phyloP scores from a whole-genome alignment of 2,888 invertebrate species.

The Kryphioiulus occultus region DNA sequence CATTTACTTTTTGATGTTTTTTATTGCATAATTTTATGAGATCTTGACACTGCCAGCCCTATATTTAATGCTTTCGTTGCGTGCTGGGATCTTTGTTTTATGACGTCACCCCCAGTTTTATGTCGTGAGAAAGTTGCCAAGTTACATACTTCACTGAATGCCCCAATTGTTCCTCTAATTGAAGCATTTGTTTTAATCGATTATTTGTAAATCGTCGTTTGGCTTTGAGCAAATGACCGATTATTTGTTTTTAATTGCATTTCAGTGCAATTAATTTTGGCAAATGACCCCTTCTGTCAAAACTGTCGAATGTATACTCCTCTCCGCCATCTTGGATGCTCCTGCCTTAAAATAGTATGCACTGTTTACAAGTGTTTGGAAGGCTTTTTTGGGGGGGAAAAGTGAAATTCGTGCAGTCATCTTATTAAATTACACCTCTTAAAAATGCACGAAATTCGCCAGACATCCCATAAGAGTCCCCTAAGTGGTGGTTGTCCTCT shows the following conservation, averaged over 20 bases:
- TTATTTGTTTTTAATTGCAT: not conserved
- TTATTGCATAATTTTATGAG: slow-evolving; percentile 26
- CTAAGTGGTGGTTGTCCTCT: not conserved
- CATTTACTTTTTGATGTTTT: not conserved
- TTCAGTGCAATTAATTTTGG: not conserved
- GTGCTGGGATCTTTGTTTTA: not conserved
- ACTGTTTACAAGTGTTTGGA: too few species aligned
- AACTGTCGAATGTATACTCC: not conserved
- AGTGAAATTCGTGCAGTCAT: not conserved
- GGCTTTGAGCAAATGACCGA: not conserved
- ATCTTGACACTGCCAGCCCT: not conserved
- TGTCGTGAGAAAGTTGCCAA: slow-evolving; percentile 3
- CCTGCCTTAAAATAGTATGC: too few species aligned
- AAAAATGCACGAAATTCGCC: not conserved
- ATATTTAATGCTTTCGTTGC: slow-evolving; percentile 13
- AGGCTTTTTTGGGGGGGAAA: not conserved
- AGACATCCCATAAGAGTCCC: not conserved
- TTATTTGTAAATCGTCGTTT: not conserved
- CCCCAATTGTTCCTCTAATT: not conserved
- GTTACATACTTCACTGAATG: not conserved
- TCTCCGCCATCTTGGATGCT: not conserved
- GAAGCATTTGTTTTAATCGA: slow-evolving; percentile 22
- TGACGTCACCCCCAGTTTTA: not conserved
- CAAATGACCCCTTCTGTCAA: not conserved
- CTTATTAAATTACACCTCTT: slow-evolving; percentile 27